Evolutionary conservation across 2,113 vertebrate species (phyloP).

Genomic region (Psilopsiagon aymara): DNA sequence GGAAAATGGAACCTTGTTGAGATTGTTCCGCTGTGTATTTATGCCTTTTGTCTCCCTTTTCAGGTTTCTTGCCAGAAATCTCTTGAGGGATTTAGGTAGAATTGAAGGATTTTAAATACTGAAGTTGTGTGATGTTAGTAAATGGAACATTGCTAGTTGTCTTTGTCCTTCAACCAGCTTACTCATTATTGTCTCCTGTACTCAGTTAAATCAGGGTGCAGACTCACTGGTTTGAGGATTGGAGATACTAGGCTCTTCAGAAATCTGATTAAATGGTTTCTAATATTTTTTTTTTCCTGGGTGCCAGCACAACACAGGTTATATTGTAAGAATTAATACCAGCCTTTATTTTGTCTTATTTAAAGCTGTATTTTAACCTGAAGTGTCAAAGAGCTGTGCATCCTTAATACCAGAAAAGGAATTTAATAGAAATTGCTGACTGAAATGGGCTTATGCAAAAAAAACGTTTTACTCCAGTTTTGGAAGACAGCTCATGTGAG

Average conservation of each 20-base stretch:
- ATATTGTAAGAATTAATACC: background rate
- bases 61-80: background rate
- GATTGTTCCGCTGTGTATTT: background rate
- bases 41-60: background rate
- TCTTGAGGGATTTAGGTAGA: background rate
- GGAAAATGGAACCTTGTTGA: background rate
- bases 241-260: background rate
- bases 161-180: background rate
- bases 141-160: fast-evolving
- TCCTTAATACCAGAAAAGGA: background rate
- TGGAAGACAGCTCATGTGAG: background rate
- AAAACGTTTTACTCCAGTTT: background rate
- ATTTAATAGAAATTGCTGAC: background rate
- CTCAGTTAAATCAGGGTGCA: background rate
- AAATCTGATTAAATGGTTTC: background rate
- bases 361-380: background rate
- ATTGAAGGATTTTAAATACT: background rate
- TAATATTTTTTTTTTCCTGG: background rate
- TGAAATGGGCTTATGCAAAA: background rate
- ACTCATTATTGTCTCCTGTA: background rate
- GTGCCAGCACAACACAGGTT: background rate
- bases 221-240: background rate
- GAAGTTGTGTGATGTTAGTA: background rate
- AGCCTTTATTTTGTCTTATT: background rate
- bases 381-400: fast-evolving